Evolutionary conservation across 2,797 vertebrate species (phyloP).

Genomic region (Spinus pinus): DNA sequence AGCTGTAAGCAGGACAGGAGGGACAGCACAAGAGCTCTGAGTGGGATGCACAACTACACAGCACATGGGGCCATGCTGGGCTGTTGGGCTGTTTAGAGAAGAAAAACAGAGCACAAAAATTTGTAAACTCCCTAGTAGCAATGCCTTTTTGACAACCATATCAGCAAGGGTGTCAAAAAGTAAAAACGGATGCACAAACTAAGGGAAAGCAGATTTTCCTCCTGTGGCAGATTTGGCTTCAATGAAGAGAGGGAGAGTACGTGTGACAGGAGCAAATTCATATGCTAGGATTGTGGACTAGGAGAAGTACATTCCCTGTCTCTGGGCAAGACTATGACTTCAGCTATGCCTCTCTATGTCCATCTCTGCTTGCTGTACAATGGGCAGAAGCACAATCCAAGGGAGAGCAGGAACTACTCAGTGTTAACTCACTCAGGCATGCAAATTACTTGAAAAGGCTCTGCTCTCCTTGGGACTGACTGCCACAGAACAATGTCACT

Average conservation of each 20-base stretch:
- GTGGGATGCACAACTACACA: background rate
- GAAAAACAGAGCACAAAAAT: background rate
- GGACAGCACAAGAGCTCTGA: background rate
- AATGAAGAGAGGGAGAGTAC: background rate
- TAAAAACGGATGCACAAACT: background rate
- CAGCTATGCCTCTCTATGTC: background rate
- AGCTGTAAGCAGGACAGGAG: conserved; percentile 1
- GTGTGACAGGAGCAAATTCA: background rate
- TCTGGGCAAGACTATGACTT: background rate
- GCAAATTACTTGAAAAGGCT: background rate
- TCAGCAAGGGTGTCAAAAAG: background rate
- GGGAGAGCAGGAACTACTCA: background rate
- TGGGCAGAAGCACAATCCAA: background rate
- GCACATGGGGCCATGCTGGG: background rate
- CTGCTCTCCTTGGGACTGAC: background rate
- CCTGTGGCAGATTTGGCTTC: background rate
- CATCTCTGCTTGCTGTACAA: background rate
- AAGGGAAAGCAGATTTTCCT: background rate
- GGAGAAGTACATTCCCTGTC: background rate
- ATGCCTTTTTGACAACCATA: background rate
- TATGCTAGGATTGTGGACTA: accelerated
- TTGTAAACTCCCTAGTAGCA: background rate
- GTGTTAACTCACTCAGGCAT: background rate
- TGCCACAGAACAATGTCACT: background rate
- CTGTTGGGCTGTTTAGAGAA: background rate